Percentiles rank a stretch among this genome's conserved stretches.
Conservation (phyloP, 2,888 invertebrate genomes). For the Onthophagus sagittarius region DNA sequence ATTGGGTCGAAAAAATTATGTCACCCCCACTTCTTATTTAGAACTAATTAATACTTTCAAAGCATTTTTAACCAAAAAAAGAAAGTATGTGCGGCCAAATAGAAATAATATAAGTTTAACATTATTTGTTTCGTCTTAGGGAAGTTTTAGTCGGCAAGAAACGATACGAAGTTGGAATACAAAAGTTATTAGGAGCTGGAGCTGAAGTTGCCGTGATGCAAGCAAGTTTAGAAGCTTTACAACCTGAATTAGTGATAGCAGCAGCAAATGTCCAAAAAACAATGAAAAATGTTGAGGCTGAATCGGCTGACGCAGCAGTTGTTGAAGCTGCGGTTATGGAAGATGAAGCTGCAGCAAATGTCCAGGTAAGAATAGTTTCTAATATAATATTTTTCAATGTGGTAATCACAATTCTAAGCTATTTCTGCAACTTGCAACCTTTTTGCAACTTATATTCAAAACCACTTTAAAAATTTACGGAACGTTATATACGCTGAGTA, state of each 20-base stretch:
- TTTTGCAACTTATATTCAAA: too few relatives aligned
- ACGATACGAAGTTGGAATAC: conserved; percentile 81
- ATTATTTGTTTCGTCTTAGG: conserved; percentile 44
- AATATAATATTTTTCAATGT: too few relatives aligned
- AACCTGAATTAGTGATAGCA: conserved; percentile 82
- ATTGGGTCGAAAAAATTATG: conserved; percentile 77
- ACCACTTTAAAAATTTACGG: too few relatives aligned
- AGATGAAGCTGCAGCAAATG: conserved; percentile 76
- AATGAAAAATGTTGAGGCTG: conserved; percentile 81
- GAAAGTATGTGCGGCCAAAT: conserved; percentile 56
- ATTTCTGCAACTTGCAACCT: too few relatives aligned
- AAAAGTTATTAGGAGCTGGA: conserved; percentile 79
- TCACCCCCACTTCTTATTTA: conserved; percentile 90
- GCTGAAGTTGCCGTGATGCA: conserved; percentile 80
- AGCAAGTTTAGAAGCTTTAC: conserved; percentile 74
- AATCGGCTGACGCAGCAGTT: conserved; percentile 80
- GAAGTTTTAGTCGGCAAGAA: conserved; percentile 64
- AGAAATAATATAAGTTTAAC: background rate
- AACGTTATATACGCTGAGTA: too few relatives aligned
- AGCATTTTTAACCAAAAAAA: conserved; percentile 67
- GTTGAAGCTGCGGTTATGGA: conserved; percentile 75
- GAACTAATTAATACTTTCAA: conserved; percentile 91
- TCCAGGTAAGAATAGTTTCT: too few relatives aligned
- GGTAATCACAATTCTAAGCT: too few relatives aligned
- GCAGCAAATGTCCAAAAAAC: conserved; percentile 85